Conservation (phyloP, 2,888 invertebrate species). For the Xestia c-nigrum region DNA sequence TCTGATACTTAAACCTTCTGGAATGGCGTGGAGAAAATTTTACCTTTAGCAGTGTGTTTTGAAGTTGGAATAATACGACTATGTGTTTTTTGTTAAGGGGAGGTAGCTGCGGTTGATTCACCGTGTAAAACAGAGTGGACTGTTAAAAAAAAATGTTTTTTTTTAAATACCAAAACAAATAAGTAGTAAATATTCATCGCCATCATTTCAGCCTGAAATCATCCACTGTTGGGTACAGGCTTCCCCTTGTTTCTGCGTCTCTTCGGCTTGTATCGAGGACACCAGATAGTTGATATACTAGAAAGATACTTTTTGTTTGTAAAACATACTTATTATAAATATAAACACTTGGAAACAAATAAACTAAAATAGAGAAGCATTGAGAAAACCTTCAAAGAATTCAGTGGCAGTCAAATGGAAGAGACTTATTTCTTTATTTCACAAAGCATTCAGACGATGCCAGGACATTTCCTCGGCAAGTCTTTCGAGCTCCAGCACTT, state of each 20-base stretch:
- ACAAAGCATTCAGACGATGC: conserved; percentile 48
- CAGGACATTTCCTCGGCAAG: conserved; percentile 66
- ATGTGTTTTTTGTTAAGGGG: background rate
- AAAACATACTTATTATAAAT: too few species aligned
- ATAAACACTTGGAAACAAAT: background rate
- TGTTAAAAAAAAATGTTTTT: background rate
- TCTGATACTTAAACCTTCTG: conserved; percentile 29
- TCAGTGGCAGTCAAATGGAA: conserved; percentile 58
- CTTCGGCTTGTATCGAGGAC: too few species aligned
- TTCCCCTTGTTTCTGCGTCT: too few species aligned
- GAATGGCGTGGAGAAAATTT: conserved; percentile 12
- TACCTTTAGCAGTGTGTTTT: conserved; percentile 10
- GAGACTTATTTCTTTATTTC: conserved; percentile 64
- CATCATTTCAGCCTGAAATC: background rate
- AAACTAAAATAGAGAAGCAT: conserved; percentile 28
- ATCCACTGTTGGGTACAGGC: too few species aligned
- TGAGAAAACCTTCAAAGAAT: conserved; percentile 46
- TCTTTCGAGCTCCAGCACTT: conserved; percentile 53
- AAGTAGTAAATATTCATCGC: background rate
- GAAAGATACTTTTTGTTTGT: too few species aligned
- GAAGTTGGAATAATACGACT: background rate
- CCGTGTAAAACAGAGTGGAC: too few species aligned
- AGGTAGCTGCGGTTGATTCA: background rate
- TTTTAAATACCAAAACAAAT: background rate
- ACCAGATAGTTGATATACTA: too few species aligned